Evolutionary conservation across 2,888 invertebrate species (phyloP).

Genomic region (Zaprionus obscuricornis): DNA sequence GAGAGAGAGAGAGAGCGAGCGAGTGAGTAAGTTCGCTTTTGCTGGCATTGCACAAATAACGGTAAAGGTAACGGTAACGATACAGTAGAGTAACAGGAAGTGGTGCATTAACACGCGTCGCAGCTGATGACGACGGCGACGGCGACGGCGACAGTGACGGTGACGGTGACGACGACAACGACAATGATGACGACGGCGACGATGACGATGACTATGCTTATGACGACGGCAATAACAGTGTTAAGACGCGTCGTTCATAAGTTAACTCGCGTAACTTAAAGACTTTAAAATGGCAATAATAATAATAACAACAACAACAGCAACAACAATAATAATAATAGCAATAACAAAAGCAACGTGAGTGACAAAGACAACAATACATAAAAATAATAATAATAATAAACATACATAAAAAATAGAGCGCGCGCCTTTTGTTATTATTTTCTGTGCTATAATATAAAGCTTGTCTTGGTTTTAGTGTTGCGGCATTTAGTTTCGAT

Average conservation of each 20-base stretch:
- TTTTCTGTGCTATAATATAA: too few relatives aligned
- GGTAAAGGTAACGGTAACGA: constrained; percentile 61
- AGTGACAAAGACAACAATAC: too few relatives aligned
- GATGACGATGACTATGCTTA: too few relatives aligned
- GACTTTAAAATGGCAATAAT: constrained; percentile 30
- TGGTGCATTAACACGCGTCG: constrained; percentile 80
- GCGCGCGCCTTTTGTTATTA: constrained; percentile 17
- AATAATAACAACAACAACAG: constrained; percentile 18
- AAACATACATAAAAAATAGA: constrained; percentile 18
- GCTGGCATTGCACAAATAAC: constrained; percentile 68
- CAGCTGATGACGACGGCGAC: constrained; percentile 37
- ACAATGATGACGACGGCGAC: constrained; percentile 20
- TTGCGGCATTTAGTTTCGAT: constrained; percentile 41
- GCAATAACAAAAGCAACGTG: constrained; percentile 10
- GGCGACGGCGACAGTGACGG: constrained; percentile 33
- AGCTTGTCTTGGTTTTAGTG: not conserved
- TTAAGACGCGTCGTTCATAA: too few relatives aligned
- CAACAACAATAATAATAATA: constrained; percentile 22
- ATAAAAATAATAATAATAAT: constrained; percentile 21
- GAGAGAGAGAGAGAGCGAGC: constrained; percentile 6
- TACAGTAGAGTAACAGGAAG: constrained; percentile 79
- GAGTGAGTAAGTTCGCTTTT: constrained; percentile 20
- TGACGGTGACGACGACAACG: constrained; percentile 11
- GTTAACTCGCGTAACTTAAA: constrained; percentile 49
- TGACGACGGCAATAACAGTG: too few relatives aligned